A percentile compares a stretch with the other conserved stretches of the same genome.
Conservation (phyloP, 2,888 invertebrate genomes). For the Zaprionus obscuricornis region DNA sequence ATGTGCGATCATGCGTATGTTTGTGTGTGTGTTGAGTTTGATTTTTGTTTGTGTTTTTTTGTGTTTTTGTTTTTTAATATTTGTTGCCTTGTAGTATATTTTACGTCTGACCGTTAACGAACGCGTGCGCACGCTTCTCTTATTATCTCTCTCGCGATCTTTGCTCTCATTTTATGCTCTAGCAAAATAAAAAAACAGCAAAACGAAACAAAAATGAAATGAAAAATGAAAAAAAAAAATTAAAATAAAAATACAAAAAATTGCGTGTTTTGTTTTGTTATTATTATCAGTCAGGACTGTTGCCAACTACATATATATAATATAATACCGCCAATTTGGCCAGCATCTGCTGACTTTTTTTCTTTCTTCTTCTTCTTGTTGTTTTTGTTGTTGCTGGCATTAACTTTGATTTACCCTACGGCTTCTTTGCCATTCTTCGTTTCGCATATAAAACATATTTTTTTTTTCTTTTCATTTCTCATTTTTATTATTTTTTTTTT, state of each 20-base stretch:
- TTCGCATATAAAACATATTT: constrained; percentile 12
- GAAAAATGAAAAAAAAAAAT: too few relatives aligned
- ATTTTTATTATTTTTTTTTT: too few relatives aligned
- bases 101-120: constrained; percentile 48
- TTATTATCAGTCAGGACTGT: constrained; percentile 33
- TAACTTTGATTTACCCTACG: constrained; percentile 59
- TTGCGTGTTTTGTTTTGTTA: constrained; percentile 31
- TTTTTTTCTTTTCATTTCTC: too few relatives aligned
- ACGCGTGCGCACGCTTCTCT: constrained; percentile 16
- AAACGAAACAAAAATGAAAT: too few relatives aligned
- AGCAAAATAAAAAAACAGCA: constrained; percentile 9
- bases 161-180: neutral
- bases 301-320: constrained; percentile 50
- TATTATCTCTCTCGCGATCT: constrained; percentile 1
- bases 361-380: too few relatives aligned
- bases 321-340: constrained; percentile 50
- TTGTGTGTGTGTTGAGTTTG: constrained; percentile 1
- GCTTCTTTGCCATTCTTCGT: constrained; percentile 35
- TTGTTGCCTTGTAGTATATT: constrained; percentile 27
- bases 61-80: constrained; percentile 23
- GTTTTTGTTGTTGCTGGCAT: too few relatives aligned
- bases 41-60: too few relatives aligned
- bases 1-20: too few relatives aligned
- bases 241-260: too few relatives aligned
- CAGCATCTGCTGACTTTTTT: constrained; percentile 65